phyloP scores from a whole-genome alignment of 1,140 invertebrate genomes.

The Trichonephila inaurata region DNA sequence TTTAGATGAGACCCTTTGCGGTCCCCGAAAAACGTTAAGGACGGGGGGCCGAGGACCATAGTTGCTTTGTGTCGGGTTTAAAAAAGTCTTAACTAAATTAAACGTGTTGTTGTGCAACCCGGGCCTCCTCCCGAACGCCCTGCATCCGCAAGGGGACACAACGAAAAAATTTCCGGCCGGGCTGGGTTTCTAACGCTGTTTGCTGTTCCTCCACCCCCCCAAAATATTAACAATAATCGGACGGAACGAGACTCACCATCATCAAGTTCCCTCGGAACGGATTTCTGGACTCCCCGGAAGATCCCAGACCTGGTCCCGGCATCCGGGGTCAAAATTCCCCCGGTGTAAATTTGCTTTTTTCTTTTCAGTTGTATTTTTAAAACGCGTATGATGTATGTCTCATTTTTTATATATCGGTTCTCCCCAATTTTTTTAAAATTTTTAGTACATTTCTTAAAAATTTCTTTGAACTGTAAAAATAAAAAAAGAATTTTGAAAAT shows the following conservation, averaged over 20 bases:
- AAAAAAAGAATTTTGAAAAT: too few relatives aligned
- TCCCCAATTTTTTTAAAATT: too few relatives aligned
- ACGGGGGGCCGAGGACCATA: too few relatives aligned
- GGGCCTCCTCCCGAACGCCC: slow-evolving; percentile 88
- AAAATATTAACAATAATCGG: slow-evolving; percentile 62
- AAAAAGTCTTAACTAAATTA: slow-evolving; percentile 6
- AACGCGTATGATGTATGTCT: too few relatives aligned
- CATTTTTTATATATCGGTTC: too few relatives aligned
- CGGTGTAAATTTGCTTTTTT: background rate
- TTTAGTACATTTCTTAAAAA: too few relatives aligned
- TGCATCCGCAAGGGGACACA: slow-evolving; percentile 29
- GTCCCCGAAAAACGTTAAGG: too few relatives aligned
- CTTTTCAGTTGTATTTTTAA: too few relatives aligned
- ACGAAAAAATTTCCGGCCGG: slow-evolving; percentile 42
- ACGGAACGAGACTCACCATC: slow-evolving; percentile 48
- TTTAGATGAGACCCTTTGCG: too few relatives aligned
- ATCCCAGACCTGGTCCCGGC: slow-evolving; percentile 63
- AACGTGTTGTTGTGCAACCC: slow-evolving; percentile 88
- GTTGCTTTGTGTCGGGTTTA: too few relatives aligned
- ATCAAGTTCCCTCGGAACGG: slow-evolving; percentile 27
- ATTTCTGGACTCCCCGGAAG: slow-evolving; percentile 57
- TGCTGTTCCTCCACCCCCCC: slow-evolving; percentile 48
- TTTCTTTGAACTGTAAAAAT: too few relatives aligned
- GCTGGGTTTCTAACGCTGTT: background rate
- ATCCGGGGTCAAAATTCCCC: slow-evolving; percentile 59